Conservation (phyloP, 2,797 vertebrate species). For the Uromys caudimaculatus region DNA sequence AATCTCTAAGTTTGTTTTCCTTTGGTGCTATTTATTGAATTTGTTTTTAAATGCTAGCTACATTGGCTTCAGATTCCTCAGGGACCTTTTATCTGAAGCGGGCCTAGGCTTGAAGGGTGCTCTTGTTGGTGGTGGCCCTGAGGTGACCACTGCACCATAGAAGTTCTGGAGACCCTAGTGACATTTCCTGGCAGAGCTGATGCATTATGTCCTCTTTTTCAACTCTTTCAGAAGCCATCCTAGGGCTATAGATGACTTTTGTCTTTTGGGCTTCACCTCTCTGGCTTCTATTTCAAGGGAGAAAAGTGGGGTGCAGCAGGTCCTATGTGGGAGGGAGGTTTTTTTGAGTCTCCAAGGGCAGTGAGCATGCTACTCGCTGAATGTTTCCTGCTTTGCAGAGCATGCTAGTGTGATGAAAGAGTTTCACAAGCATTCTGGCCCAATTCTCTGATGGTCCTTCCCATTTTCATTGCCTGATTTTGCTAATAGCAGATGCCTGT, state of each 20-base stretch:
- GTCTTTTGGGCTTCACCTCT: neutral
- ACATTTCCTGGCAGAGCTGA: neutral
- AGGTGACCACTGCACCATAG: accelerated
- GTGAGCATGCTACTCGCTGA: slow-evolving; percentile 82
- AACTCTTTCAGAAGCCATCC: neutral
- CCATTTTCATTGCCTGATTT: slow-evolving; percentile 74
- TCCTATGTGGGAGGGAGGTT: neutral
- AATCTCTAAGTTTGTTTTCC: neutral
- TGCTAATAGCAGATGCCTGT: slow-evolving; percentile 74
- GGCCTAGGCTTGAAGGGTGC: neutral
- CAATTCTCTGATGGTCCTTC: slow-evolving; percentile 61
- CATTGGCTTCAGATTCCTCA: neutral
- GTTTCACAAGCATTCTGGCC: slow-evolving; percentile 79
- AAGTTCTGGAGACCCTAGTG: neutral
- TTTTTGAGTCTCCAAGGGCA: slow-evolving; percentile 38
- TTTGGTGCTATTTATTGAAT: neutral
- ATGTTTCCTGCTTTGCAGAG: slow-evolving; percentile 82
- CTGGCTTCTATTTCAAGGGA: neutral
- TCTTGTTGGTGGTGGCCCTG: neutral
- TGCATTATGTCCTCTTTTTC: neutral
- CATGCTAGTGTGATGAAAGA: slow-evolving; percentile 79
- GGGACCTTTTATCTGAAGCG: neutral
- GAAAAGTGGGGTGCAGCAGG: neutral
- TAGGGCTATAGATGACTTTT: neutral
- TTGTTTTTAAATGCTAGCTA: neutral